Base-by-base conservation (phyloP, 2,797 vertebrate species). In the Buphagus erythrorhynchus region DNA sequence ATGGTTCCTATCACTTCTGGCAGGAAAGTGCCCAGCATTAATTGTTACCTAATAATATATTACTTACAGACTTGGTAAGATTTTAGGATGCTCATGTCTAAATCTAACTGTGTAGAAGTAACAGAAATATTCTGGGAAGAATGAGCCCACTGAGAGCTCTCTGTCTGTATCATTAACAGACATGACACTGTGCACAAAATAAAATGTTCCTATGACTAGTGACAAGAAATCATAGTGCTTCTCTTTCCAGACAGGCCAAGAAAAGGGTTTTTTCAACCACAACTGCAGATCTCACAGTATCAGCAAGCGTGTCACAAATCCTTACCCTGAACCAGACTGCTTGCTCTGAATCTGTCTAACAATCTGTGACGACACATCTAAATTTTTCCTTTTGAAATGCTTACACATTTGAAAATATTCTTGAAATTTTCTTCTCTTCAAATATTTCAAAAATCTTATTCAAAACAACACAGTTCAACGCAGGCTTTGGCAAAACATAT, bases 331-430 rank as follows among this genome's bases (percentile, higher is more conserved):
- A 85, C 20, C n/a, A 91, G 91, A 35, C 77, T 81, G 28, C 66
- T 88, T 88, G 86, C 46, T 91, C 94, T 84, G 51, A 96, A 93
- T 89, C 86, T 95, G 93, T 94, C 95, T 58, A 71, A 88, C 62
- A 88, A 92, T 31, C 42, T 86, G n/a, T 46, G 66, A 82, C 0
- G 20, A 85, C 89, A 86, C 45, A 91, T 54, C 77, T 77, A 45
- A 33, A 21, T 80, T 87, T 93, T 89, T 75, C 71, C 48, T 91
- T 92, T 74, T 88, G 65, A 80, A 94, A 83, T 2, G 1, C 29
- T 57, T 79, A 52, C 9, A 52, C 1, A 2, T 76, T 91, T 80
- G 65, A 51, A 95, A 94, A 67, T 67, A 87, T 20, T 42, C 45
- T 86, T 82, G 52, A 95, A 94, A 57, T 57, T 74, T 61, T 72